Conservation (phyloP, 2,888 invertebrate species). For the Leptarthrus brevirostris region DNA sequence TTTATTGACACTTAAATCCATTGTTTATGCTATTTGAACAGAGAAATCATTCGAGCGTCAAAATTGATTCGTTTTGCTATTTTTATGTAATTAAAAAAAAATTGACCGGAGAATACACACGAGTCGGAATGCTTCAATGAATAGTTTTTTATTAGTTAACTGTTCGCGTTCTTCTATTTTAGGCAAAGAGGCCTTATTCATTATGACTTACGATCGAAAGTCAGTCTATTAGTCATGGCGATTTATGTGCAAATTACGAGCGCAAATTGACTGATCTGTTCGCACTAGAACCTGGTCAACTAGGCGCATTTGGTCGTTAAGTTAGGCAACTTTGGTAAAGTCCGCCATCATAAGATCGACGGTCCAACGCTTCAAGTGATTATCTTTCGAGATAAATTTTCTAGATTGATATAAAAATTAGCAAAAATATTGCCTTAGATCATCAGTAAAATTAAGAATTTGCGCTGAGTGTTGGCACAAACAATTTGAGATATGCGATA, state of each 20-base stretch:
- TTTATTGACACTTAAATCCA: background rate
- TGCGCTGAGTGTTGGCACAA: too few relatives aligned
- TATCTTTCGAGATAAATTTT: background rate
- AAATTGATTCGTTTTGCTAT: conserved; percentile 1
- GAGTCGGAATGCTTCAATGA: background rate
- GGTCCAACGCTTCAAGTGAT: too few relatives aligned
- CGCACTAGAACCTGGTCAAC: conserved; percentile 24
- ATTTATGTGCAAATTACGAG: conserved; percentile 36
- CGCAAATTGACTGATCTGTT: conserved; percentile 6
- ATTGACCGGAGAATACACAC: conserved; percentile 15
- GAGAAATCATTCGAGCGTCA: conserved; percentile 8
- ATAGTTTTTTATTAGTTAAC: conserved; percentile 27
- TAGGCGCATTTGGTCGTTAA: background rate
- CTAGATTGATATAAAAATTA: conserved; percentile 9
- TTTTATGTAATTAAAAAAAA: background rate
- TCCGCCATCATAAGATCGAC: too few relatives aligned
- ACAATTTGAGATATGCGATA: too few relatives aligned
- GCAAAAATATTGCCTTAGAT: conserved; percentile 24
- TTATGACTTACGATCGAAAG: conserved; percentile 6
- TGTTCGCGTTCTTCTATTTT: conserved; percentile 10
- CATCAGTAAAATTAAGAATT: conserved; percentile 25
- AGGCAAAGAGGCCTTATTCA: conserved; percentile 23
- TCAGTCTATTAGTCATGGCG: conserved; percentile 16
- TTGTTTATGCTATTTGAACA: background rate
- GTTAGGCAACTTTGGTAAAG: background rate